Base-by-base conservation (phyloP, 2,888 invertebrate species). In the Elmis aenea region DNA sequence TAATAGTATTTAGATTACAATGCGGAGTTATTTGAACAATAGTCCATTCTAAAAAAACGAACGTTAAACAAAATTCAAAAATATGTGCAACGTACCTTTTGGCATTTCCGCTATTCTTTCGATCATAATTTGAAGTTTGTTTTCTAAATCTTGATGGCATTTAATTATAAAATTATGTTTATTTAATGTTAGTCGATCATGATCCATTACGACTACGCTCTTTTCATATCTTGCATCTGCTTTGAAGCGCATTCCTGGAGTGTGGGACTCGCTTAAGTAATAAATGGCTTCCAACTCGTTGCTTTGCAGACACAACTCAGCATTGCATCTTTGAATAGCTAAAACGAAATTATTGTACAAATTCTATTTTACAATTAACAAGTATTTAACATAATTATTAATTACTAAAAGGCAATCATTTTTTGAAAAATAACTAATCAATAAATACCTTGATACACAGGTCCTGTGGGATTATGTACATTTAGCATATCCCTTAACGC, bases 31-130 rank as follows among this genome's bases (percentile, higher is more conserved):
- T 41, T 52, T 79, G 79, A 30, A 79, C 56, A 30, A 79, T 50
- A 1, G 77, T 77, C 79, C 79, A 79, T 66, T 79, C 79, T 77
- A 62, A 68, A 40, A 48, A 41, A 27, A 27, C 16, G 33, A 32
- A 29, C 34, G 37, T 28, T 18, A 26, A 16, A n/a, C n/a, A n/a
- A n/a, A 16, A 13, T 26, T 29, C 25, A 26, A 11, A 13, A 9
- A 36, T 44, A n/a, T n/a, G n/a, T n/a, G n/a, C n/a, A n/a, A n/a
- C n/a, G n/a, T n/a, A 64, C 64, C 64, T 58, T 60, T 52, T 2
- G 67, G 66, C 56, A 67, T 52, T 46, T 65, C 61, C 30, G 50
- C 32, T 9, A 66, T 18, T 46, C 55, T 52, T 10, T 50, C 31
- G 13, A 61, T 40, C 49, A 66, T 51, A 5, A 39, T 24, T 29